Evolutionary conservation across 1,140 invertebrate genomes (phyloP).

Genomic region (Chrysopa pallens): DNA sequence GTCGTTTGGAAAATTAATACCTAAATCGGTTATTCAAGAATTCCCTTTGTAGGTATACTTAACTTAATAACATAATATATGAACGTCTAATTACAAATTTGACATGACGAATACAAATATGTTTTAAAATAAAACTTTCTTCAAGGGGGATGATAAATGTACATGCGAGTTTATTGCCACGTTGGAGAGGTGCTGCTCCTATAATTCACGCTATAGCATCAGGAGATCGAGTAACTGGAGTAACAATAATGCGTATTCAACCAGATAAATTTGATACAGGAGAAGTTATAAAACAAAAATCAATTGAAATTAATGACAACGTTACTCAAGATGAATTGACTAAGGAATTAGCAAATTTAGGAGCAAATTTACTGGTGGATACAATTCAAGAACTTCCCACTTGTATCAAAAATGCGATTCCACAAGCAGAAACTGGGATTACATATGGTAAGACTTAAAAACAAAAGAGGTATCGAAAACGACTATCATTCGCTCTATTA

Average conservation of each 20-base stretch:
- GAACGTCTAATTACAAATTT: constrained; percentile 2
- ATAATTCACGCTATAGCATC: constrained; percentile 67
- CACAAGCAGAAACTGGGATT: constrained; percentile 37
- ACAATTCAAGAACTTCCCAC: constrained; percentile 39
- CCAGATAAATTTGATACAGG: constrained; percentile 79
- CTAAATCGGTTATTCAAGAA: constrained; percentile 34
- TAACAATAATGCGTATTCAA: constrained; percentile 77
- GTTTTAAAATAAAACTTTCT: constrained; percentile 12
- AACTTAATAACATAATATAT: neutral
- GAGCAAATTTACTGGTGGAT: constrained; percentile 46
- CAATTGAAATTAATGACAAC: constrained; percentile 36
- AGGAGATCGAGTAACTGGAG: constrained; percentile 65
- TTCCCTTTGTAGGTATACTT: constrained; percentile 38
- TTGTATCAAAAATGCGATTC: constrained; percentile 30
- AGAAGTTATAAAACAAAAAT: constrained; percentile 51
- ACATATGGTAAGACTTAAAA: constrained; percentile 41
- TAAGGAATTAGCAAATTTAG: constrained; percentile 41
- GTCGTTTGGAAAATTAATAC: constrained; percentile 54
- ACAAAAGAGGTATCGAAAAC: no score
- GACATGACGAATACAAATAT: no score
- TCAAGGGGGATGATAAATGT: constrained; percentile 80
- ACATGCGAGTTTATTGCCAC: constrained; percentile 78
- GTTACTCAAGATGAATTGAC: constrained; percentile 48
- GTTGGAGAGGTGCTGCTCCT: constrained; percentile 84
- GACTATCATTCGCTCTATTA: no score